Percentiles rank a stretch among this genome's conserved stretches.
Conservation (phyloP, 2,113 vertebrate species). For the Eonycteris spelaea region DNA sequence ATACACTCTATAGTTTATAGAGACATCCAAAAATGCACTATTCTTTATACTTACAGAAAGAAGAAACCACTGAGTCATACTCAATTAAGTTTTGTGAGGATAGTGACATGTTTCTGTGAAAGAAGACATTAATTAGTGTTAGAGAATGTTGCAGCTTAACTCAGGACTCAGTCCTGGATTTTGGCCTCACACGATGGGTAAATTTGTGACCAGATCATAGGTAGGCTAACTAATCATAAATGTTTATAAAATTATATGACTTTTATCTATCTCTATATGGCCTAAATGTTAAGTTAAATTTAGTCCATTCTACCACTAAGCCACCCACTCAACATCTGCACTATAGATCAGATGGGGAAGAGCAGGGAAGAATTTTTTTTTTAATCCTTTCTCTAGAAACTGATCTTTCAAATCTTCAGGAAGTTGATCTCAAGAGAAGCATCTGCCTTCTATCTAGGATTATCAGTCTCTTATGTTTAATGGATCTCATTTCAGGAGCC, state of each 20-base stretch:
- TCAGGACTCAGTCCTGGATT: not conserved
- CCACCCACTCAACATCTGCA: not conserved
- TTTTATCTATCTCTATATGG: not conserved
- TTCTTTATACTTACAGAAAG: not conserved
- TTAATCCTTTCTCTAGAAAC: constrained; percentile 40
- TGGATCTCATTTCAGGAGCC: constrained; percentile 41
- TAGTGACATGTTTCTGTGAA: not conserved
- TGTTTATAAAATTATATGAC: not conserved
- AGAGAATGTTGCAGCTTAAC: rapidly evolving
- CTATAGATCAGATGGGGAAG: not conserved
- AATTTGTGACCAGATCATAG: not conserved
- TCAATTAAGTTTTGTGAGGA: not conserved
- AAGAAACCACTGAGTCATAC: not conserved
- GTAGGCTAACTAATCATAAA: not conserved
- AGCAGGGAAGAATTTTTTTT: not conserved
- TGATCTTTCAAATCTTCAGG: not conserved
- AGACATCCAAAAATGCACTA: rapidly evolving
- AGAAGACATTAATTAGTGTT: too few species aligned
- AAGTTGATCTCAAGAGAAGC: not conserved
- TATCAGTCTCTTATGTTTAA: constrained; percentile 22
- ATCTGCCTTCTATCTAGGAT: constrained; percentile 20
- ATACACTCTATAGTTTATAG: not conserved
- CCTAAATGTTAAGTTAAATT: not conserved
- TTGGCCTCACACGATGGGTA: not conserved
- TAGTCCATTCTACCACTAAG: not conserved